These are phyloP conservation scores for Bimastos eiseni DNA, from an alignment of 2,888 invertebrate genomes.

Conservation along the genomic window DNA sequence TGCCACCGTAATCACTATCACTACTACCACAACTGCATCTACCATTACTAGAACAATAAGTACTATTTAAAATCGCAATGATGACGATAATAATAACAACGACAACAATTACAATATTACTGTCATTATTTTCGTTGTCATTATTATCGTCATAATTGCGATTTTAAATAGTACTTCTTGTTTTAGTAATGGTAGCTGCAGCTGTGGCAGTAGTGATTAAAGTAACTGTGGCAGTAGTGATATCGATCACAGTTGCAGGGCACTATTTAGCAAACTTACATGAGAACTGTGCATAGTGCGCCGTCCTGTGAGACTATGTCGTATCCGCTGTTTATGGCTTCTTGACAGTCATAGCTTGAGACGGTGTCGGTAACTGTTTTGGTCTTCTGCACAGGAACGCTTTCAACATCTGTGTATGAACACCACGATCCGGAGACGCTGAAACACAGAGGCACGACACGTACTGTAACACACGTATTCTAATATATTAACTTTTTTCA, in stretches of 20 bases:
- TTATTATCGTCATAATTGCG: no score
- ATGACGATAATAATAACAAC: no score
- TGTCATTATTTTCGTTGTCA: no score
- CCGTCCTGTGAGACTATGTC: not conserved
- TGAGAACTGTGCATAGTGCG: not conserved
- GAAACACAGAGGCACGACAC: not conserved
- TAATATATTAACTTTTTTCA: not conserved
- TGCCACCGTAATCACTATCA: no score
- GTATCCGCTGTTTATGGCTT: not conserved
- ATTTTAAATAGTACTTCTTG: not conserved
- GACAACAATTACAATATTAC: no score
- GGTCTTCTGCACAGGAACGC: not conserved
- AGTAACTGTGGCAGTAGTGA: not conserved
- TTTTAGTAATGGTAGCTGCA: not conserved
- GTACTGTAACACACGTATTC: not conserved
- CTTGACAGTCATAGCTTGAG: not conserved
- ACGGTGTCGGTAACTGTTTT: not conserved
- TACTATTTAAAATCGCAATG: no score
- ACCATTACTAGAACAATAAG: no score
- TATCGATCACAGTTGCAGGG: not conserved
- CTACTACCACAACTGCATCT: no score
- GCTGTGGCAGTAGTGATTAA: not conserved
- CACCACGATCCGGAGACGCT: not conserved
- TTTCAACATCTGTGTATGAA: constrained; percentile 14
- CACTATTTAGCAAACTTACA: not conserved